A percentile compares a stretch with the other conserved stretches of the same genome.
These are phyloP conservation scores for Drosophila quasianomalipes DNA, from an alignment of 2,888 invertebrate species.

Conservation along the genomic window DNA sequence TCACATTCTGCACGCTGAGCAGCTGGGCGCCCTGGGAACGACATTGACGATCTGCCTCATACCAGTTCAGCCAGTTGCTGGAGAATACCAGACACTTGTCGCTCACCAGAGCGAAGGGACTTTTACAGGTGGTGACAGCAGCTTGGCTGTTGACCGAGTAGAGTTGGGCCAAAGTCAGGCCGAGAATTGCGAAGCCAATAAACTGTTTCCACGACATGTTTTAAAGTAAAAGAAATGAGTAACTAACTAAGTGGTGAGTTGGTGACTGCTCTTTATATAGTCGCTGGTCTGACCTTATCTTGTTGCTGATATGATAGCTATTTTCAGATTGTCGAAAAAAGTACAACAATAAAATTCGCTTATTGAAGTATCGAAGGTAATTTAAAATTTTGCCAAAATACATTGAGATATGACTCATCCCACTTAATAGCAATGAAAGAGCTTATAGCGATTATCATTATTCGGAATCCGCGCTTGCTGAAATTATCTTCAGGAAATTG, in stretches of 20 bases:
- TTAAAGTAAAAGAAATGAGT: not conserved
- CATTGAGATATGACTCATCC: not conserved
- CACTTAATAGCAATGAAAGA: not conserved
- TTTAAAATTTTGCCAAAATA: not conserved
- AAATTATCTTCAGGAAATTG: not conserved
- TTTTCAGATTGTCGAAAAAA: not conserved
- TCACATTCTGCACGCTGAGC: constrained; percentile 47
- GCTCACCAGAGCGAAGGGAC: constrained; percentile 38
- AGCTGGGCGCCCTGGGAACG: constrained; percentile 39
- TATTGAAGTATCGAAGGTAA: not conserved
- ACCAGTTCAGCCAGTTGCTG: constrained; percentile 38
- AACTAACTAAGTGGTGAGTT: constrained; percentile 13
- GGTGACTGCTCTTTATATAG: not conserved
- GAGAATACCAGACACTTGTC: constrained; percentile 46
- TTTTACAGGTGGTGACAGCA: constrained; percentile 19
- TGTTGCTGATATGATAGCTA: constrained; percentile 7
- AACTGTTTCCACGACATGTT: constrained; percentile 24
- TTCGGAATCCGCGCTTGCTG: not conserved
- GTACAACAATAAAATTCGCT: not conserved
- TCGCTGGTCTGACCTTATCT: not conserved
- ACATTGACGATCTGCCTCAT: constrained; percentile 61
- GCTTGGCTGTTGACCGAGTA: constrained; percentile 14
- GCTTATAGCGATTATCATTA: not conserved
- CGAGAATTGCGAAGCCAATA: constrained; percentile 12
- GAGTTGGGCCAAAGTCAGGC: constrained; percentile 15